phyloP scores from a whole-genome alignment of 1,140 invertebrate species.

The Heliconius eleuchia region DNA sequence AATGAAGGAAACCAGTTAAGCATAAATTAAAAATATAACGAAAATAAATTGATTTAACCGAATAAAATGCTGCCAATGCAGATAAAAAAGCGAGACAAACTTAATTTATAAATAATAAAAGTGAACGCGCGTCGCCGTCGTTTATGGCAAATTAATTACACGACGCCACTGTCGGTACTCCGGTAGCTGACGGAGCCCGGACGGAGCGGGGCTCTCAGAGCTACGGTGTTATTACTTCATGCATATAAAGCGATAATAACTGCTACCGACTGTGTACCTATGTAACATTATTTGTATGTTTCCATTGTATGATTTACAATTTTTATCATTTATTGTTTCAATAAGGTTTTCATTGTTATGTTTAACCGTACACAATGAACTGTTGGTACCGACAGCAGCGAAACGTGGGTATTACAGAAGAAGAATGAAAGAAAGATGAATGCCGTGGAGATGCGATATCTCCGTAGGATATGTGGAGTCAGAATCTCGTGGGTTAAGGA shows the following conservation, averaged over 20 bases:
- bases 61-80: conserved; percentile 3
- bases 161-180: conserved; percentile 40
- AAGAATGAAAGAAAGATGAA: too few relatives aligned
- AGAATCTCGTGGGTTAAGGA: too few relatives aligned
- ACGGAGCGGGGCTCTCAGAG: conserved; percentile 47
- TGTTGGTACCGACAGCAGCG: too few relatives aligned
- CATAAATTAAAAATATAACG: neutral
- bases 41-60: neutral
- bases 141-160: conserved; percentile 62
- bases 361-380: too few relatives aligned
- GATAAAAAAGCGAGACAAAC: conserved; percentile 13
- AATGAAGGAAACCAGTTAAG: neutral
- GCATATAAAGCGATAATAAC: conserved; percentile 63
- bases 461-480: too few relatives aligned
- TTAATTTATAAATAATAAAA: conserved; percentile 24
- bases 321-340: neutral
- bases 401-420: too few relatives aligned
- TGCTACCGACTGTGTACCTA: conserved; percentile 42
- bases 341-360: too few relatives aligned
- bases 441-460: too few relatives aligned
- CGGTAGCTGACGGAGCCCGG: conserved; percentile 15
- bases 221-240: conserved; percentile 60
- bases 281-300: conserved; percentile 25
- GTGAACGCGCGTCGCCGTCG: conserved; percentile 24
- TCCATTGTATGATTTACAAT: conserved; percentile 21